Conservation (phyloP, 2,888 invertebrate genomes). For the Campopleginae sp. region DNA sequence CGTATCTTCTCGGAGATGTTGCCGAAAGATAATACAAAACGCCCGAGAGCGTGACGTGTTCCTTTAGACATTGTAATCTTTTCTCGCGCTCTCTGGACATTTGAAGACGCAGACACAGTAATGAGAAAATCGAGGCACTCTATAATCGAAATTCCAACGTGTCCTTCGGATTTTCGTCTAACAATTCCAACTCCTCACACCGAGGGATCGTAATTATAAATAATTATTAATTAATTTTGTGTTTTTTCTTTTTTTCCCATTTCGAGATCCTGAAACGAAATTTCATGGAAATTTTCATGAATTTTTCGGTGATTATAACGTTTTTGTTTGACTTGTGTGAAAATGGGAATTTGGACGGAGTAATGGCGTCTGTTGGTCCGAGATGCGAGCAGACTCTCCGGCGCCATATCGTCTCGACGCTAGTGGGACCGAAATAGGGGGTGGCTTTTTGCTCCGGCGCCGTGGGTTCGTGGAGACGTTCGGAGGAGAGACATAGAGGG, state of each 20-base stretch:
- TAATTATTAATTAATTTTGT: neutral
- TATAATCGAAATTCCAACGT: neutral
- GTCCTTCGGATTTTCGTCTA: neutral
- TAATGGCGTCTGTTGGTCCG: conserved; percentile 47
- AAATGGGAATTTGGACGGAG: conserved; percentile 8
- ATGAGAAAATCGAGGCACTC: neutral
- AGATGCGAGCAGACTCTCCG: conserved; percentile 47
- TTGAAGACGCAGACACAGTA: neutral
- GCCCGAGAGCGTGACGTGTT: conserved; percentile 28
- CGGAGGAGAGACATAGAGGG: neutral
- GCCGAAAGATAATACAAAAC: conserved; percentile 19
- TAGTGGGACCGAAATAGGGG: conserved; percentile 42
- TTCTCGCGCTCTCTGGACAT: conserved; percentile 45
- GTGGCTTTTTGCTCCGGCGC: conserved; percentile 55
- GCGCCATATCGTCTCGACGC: conserved; percentile 63
- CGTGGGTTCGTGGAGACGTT: conserved; percentile 31
- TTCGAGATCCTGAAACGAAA: no score
- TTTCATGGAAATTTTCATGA: no score
- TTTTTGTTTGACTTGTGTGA: no score
- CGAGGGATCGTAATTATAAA: neutral
- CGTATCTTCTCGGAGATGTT: conserved; percentile 16
- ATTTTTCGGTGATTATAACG: neutral
- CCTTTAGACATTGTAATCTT: conserved; percentile 39
- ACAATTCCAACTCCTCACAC: neutral
- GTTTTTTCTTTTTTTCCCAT: neutral